Evolutionary conservation across 2,113 vertebrate genomes (phyloP), one percentile per base, ranked within the genome.

Genomic region (Gymnobelideus leadbeateri): DNA sequence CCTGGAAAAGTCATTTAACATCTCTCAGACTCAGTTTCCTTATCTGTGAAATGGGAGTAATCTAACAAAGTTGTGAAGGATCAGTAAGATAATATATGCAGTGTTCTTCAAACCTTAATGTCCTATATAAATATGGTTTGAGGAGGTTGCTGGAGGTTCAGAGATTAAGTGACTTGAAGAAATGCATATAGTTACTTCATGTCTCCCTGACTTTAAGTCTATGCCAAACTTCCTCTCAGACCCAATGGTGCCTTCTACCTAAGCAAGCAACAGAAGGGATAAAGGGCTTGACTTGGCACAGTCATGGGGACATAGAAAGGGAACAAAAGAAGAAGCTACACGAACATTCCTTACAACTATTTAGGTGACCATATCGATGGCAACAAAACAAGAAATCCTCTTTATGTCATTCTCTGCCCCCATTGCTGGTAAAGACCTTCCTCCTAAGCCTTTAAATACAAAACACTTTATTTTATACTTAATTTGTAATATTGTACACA

Each of bases 401-500:
- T 77, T n/a, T n/a, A n/a, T n/a, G 61, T n/a, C 68, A n/a, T 77
- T 77, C 14, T 4, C 14, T 77, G 16, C 14, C 14, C 10, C 28
- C 57, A 37, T 0, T 37, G 28, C 28, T 31, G 11, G 57, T 37
- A n/a, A n/a, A 37, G 37, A n/a, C 37, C 37, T n/a, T 77, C 37
- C 31, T 77, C 68, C 37, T 21, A 16, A 77, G 37, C n/a, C 37
- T 77, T 77, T n/a, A 77, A 77, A 16, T 16, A 77, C 37, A 77
- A 77, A 77, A 77, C 14, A 77, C 14, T 19, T n/a, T 77, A 77
- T 77, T 77, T n/a, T 77, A 37, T 68, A 37, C 61, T 68, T 19
- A 77, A n/a, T 37, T 21, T 21, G 37, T n/a, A n/a, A 77, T 77
- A 77, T 98, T 97, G 98, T 99, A 98, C 98, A 99, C 98, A 99